Conservation (phyloP, 2,797 vertebrate species). For the Meda fulgida region DNA sequence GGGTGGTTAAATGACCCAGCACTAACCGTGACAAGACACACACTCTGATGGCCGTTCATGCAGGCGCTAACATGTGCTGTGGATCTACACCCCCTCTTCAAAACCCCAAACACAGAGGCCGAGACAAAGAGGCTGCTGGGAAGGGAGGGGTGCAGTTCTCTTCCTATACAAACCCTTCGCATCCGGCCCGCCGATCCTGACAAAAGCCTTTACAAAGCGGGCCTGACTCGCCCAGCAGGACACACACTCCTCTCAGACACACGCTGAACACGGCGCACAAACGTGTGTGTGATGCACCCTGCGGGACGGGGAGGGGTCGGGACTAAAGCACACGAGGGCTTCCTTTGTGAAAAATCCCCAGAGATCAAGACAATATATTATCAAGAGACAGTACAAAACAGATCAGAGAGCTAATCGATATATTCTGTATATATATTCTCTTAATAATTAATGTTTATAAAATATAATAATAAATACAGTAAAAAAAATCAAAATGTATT, state of each 20-base stretch:
- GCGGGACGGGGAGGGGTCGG: background rate
- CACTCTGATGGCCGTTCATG: background rate
- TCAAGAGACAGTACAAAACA: background rate
- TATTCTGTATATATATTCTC: background rate
- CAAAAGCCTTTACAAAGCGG: conserved; percentile 34
- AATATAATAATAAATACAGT: background rate
- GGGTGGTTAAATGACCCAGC: background rate
- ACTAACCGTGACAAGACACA: conserved; percentile 7
- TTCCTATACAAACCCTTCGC: conserved; percentile 51
- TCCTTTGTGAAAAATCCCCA: conserved; percentile 35
- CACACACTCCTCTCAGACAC: background rate
- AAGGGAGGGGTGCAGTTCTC: conserved; percentile 17
- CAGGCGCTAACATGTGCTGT: background rate
- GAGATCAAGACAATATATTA: background rate
- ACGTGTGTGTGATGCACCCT: background rate
- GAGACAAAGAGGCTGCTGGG: conserved; percentile 52
- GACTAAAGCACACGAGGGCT: background rate
- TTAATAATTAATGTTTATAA: background rate
- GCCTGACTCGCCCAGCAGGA: conserved; percentile 8
- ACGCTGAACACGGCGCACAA: background rate
- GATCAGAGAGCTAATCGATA: too few relatives aligned
- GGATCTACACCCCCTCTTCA: conserved; percentile 21
- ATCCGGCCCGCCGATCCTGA: conserved; percentile 49
- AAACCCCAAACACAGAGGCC: conserved; percentile 1
- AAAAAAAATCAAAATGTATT: background rate